Evolutionary conservation across 2,797 vertebrate species (phyloP), one percentile per base, ranked within the genome.

Genomic region (Neosilurus hyrtlii): DNA sequence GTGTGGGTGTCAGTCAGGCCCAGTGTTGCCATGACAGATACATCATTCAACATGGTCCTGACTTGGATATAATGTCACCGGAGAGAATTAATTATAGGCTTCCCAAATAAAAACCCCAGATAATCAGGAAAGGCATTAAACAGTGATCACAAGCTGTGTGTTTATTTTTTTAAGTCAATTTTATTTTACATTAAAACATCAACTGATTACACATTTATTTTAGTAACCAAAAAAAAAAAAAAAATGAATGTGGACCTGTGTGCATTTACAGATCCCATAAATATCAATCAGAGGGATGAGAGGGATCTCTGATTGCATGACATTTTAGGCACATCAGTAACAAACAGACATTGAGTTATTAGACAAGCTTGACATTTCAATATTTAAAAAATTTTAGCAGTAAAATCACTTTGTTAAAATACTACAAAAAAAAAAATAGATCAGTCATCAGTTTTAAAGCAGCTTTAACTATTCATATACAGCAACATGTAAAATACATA

Each of bases 371-470:
- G 15, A 56, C 14, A 10, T 54, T 72, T 30, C 54, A 6, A 71
- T 2, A 71, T 71, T 71, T 12, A 54, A 70, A 18, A 73, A 16
- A 43, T 43, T 5, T 43, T 52, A 26, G 9, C 49, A 16, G 70
- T 52, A 52, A 2, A 5, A 18, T 73, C 9, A 65, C 1, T 51
- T 66, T 18, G 49, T 65, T 59, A 11, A 52, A 66, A 16, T 22
- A 12, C 3, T 66, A 51, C 12, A 18, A 11, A 37, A 77, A 7
- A 6, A 61, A 59, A 57, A 78, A 26, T 56, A 56, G 9, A 73
- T 30, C 9, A 26, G 16, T 26, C 57, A 16, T 66, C 24, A 71
- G 20, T 51, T 63, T 84, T 87, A 68, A 84, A 83, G 82, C 80
- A 81, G 30, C 22, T 83, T 18, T 78, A 16, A 22, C 12, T 52